phyloP scores from a whole-genome alignment of 2,888 invertebrate species.

The Oscheius onirici region DNA sequence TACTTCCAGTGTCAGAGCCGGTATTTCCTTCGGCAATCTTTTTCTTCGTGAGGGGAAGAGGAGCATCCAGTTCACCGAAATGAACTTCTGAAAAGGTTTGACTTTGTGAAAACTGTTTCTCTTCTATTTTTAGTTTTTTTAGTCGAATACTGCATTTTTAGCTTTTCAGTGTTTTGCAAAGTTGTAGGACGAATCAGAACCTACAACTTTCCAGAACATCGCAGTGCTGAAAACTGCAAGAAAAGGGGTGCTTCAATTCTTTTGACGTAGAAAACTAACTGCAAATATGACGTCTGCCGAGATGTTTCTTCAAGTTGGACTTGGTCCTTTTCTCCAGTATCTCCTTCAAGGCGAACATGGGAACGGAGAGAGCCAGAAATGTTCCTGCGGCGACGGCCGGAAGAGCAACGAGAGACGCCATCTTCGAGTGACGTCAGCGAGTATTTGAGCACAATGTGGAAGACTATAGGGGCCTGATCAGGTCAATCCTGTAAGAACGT shows the following conservation, averaged over 20 bases:
- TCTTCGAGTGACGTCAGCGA: slow-evolving; percentile 29
- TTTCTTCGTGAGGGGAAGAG: slow-evolving; percentile 8
- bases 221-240: too few species aligned
- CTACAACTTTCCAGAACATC: too few species aligned
- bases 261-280: not conserved
- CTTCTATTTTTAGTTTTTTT: not conserved
- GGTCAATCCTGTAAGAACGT: slow-evolving; percentile 5
- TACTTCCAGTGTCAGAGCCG: slow-evolving; percentile 1
- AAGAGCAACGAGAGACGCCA: slow-evolving; percentile 33
- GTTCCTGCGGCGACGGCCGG: slow-evolving; percentile 34
- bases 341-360: slow-evolving; percentile 31
- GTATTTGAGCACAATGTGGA: slow-evolving; percentile 11
- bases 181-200: too few species aligned
- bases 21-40: not conserved
- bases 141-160: too few species aligned
- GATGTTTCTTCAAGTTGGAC: slow-evolving; percentile 24
- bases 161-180: too few species aligned
- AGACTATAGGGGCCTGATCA: slow-evolving; percentile 25
- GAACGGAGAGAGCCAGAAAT: slow-evolving; percentile 26
- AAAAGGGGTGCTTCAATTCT: not conserved
- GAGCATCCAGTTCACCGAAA: slow-evolving; percentile 25
- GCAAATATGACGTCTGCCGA: slow-evolving; percentile 12
- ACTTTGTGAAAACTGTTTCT: not conserved
- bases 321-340: slow-evolving; percentile 32
- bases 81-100: slow-evolving; percentile 8